phyloP scores from a whole-genome alignment of 2,797 vertebrate genomes.

The Hozukius guyotensis region DNA sequence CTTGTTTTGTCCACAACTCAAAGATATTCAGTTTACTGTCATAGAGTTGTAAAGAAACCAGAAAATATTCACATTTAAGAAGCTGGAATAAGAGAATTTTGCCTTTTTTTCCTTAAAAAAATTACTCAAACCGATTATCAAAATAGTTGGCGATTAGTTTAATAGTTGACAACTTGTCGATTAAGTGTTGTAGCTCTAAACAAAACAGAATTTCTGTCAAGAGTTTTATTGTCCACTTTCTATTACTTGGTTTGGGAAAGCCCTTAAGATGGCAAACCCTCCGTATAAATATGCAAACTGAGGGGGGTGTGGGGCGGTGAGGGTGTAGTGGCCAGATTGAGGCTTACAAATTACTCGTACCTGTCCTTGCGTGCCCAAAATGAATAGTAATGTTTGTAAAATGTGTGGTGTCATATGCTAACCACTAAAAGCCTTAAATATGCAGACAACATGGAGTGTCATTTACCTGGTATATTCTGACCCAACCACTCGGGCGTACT shows the following conservation, averaged over 20 bases:
- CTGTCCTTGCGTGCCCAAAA: background rate
- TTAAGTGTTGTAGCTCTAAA: too few species aligned
- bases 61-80: too few species aligned
- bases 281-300: background rate
- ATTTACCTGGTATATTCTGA: conserved; percentile 96
- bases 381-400: background rate
- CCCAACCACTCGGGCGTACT: conserved; percentile 96
- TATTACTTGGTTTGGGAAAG: background rate
- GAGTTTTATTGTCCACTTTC: background rate
- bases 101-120: too few species aligned
- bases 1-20: too few species aligned
- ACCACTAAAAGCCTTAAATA: background rate
- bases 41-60: too few species aligned
- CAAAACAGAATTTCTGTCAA: background rate
- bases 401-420: fast-evolving
- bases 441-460: background rate
- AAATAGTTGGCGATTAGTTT: too few species aligned
- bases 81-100: too few species aligned
- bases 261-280: background rate
- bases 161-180: too few species aligned
- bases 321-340: background rate
- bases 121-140: too few species aligned
- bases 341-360: background rate
- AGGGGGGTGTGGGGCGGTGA: background rate
- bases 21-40: too few species aligned